These are phyloP conservation scores for Cyclargus thomasi DNA, from an alignment of 1,140 invertebrate genomes.

Conservation along the genomic window DNA sequence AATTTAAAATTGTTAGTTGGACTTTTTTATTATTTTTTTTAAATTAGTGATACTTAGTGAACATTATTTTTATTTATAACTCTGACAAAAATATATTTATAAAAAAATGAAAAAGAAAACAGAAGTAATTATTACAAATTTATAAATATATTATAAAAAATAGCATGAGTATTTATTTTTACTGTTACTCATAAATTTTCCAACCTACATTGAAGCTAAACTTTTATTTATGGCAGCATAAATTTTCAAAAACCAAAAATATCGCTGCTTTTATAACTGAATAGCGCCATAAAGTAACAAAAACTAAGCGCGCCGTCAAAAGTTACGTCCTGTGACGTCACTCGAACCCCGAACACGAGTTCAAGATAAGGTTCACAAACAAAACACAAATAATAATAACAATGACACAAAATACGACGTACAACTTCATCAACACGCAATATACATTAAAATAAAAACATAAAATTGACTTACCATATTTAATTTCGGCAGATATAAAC, in stretches of 20 bases:
- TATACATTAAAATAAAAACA: conserved; percentile 35
- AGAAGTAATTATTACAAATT: background rate
- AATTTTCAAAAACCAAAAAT: conserved; percentile 2
- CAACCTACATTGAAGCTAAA: background rate
- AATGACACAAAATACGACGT: conserved; percentile 16
- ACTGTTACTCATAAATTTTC: background rate
- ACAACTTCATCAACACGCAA: conserved; percentile 20
- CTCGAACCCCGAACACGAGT: conserved; percentile 12
- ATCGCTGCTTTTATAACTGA: background rate
- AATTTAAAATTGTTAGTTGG: background rate
- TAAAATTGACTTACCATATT: conserved; percentile 49
- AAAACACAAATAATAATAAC: conserved; percentile 11
- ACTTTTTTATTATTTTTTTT: background rate
- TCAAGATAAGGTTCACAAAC: conserved; percentile 16
- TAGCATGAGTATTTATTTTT: background rate
- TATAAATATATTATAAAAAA: background rate
- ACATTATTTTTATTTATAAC: no score
- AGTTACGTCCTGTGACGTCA: conserved; percentile 38
- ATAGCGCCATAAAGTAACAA: conserved; percentile 1
- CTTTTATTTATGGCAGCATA: background rate
- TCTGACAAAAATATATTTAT: background rate
- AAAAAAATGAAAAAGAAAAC: background rate
- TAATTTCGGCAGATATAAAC: conserved; percentile 34
- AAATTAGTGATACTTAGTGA: background rate
- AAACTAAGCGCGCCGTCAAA: background rate